A percentile compares a stretch with the other conserved stretches of the same genome.
These are phyloP conservation scores for Nyleta sp. DNA, from an alignment of 2,888 invertebrate genomes.

Conservation along the genomic window DNA sequence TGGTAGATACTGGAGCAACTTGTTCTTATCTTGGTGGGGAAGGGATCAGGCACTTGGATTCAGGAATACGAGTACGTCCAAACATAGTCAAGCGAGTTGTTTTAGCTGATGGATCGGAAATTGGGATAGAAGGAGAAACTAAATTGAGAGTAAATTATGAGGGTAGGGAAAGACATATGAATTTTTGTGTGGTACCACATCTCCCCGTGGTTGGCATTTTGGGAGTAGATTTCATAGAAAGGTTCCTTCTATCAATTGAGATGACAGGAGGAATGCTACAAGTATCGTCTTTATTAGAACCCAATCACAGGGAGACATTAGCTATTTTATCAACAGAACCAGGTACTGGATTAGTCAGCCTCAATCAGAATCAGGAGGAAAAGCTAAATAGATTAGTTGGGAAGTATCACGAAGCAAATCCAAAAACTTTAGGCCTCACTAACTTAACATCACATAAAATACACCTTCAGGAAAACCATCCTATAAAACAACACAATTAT, in stretches of 20 bases:
- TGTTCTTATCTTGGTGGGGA: background rate
- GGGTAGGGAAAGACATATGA: background rate
- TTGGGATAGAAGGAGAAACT: background rate
- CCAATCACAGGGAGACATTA: too few relatives aligned
- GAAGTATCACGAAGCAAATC: too few relatives aligned
- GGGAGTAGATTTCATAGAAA: background rate
- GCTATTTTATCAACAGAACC: too few relatives aligned
- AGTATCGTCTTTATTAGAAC: too few relatives aligned
- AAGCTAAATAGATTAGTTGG: too few relatives aligned
- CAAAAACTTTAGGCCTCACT: too few relatives aligned
- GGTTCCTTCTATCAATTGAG: background rate
- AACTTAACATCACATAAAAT: too few relatives aligned
- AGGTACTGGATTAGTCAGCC: too few relatives aligned
- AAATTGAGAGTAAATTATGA: background rate
- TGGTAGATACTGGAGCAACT: slow-evolving; percentile 8
- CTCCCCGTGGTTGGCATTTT: background rate
- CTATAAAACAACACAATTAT: background rate
- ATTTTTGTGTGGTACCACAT: background rate
- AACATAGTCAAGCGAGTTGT: background rate
- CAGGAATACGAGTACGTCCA: too few relatives aligned
- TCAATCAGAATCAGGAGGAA: too few relatives aligned
- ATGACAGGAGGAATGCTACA: too few relatives aligned
- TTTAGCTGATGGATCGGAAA: background rate
- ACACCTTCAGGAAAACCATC: background rate
- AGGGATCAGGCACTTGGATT: background rate